These are phyloP conservation scores for Pseudocheirus occidentalis DNA, from an alignment of 2,797 vertebrate species.

Conservation along the genomic window DNA sequence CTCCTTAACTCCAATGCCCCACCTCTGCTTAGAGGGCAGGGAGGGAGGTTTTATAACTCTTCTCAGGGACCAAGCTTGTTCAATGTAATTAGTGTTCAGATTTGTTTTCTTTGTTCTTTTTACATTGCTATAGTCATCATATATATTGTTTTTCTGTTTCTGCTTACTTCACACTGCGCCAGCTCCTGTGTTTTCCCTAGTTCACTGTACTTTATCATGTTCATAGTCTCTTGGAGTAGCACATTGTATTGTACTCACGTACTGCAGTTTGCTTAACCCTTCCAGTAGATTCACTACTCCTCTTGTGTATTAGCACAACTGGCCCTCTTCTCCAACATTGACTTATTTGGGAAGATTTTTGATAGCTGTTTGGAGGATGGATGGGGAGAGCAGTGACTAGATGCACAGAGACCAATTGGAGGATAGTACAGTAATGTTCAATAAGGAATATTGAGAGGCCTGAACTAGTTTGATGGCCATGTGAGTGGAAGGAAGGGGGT, in stretches of 20 bases:
- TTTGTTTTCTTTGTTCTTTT: background rate
- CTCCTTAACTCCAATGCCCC: background rate
- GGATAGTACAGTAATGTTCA: background rate
- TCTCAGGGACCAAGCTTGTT: background rate
- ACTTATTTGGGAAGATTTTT: background rate
- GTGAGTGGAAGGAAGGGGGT: no score
- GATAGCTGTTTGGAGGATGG: background rate
- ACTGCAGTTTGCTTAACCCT: background rate
- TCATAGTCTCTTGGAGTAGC: background rate
- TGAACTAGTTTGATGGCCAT: no score
- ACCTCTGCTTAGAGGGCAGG: background rate
- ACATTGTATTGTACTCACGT: background rate
- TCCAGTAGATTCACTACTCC: background rate
- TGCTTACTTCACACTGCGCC: background rate
- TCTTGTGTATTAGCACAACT: background rate
- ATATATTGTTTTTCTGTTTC: background rate
- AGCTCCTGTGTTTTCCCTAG: background rate
- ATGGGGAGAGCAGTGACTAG: background rate
- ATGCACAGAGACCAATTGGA: background rate
- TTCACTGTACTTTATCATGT: background rate
- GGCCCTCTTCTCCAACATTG: background rate
- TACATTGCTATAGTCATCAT: background rate
- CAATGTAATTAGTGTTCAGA: background rate
- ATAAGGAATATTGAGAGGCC: background rate
- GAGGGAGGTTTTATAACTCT: background rate